Evolutionary conservation across 2,797 vertebrate genomes (phyloP).

Genomic region (Oreochromis grahami): DNA sequence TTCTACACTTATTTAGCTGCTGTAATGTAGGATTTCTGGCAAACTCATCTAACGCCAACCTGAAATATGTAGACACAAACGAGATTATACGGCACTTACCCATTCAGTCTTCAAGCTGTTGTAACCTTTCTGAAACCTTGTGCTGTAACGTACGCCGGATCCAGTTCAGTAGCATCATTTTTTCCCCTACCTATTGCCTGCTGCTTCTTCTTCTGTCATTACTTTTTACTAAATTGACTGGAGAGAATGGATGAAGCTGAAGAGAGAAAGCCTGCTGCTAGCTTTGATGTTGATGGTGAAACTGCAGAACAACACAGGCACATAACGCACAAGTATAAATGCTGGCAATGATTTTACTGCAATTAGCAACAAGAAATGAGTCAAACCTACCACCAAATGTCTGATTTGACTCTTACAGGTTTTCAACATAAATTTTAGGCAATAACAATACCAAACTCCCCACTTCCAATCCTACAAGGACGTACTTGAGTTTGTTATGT

Average conservation of each 20-base stretch:
- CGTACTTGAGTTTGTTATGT: not conserved
- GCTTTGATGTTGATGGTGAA: not conserved
- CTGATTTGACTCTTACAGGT: not conserved
- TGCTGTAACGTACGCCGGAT: not conserved
- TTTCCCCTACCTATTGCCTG: not conserved
- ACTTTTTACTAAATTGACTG: not conserved
- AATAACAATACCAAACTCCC: not conserved
- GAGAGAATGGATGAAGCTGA: not conserved
- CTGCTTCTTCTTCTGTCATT: not conserved
- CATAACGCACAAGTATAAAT: not conserved
- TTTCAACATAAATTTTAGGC: not conserved
- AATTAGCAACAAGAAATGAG: not conserved
- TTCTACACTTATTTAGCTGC: not conserved
- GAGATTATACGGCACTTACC: not conserved
- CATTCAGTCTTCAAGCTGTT: not conserved
- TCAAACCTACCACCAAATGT: not conserved
- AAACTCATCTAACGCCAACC: not conserved
- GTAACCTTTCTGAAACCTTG: not conserved
- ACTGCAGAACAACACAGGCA: not conserved
- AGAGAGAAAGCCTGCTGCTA: not conserved
- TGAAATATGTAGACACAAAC: not conserved
- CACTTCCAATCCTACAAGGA: not conserved
- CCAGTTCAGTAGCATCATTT: not conserved
- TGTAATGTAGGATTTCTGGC: not conserved
- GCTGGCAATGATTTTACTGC: not conserved